A percentile compares a stretch with the other conserved stretches of the same genome.
Conservation (phyloP, 2,113 vertebrate species). For the Petrocephalus microphthalmus region DNA sequence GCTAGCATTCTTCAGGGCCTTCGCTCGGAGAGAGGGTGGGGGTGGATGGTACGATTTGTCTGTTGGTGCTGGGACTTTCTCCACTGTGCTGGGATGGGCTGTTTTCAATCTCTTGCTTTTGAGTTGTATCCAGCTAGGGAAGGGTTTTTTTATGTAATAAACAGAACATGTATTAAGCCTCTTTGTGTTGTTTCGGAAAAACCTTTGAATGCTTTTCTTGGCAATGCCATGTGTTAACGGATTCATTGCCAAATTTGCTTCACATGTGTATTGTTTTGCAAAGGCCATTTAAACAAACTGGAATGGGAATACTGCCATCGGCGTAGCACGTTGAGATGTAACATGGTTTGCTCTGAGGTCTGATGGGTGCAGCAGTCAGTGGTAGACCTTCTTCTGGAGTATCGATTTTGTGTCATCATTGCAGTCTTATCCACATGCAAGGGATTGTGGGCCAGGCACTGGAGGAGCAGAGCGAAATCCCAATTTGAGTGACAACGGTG, state of each 20-base stretch:
- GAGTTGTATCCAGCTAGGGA: conserved; percentile 41
- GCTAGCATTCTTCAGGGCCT: background rate
- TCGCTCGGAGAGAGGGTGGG: background rate
- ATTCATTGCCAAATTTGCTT: background rate
- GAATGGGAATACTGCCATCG: background rate
- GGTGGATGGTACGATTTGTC: background rate
- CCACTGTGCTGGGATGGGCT: conserved; percentile 42
- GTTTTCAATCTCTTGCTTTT: conserved; percentile 46
- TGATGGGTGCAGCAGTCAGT: background rate
- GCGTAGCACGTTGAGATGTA: background rate
- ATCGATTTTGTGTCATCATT: background rate
- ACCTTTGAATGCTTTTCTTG: background rate
- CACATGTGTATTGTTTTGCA: background rate
- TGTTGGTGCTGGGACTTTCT: background rate
- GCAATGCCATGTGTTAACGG: background rate
- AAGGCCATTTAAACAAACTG: background rate
- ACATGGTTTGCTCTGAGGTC: background rate
- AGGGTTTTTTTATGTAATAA: conserved; percentile 64
- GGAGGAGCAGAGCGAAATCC: background rate
- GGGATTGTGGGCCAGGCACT: background rate
- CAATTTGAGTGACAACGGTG: background rate
- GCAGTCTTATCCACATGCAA: background rate
- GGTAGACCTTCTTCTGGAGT: background rate
- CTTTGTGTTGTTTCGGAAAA: conserved; percentile 18
- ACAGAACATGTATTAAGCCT: conserved; percentile 41